A percentile compares a stretch with the other conserved stretches of the same genome.
These are phyloP conservation scores for Cossypha dichroa DNA, from an alignment of 2,797 vertebrate genomes.

Conservation along the genomic window DNA sequence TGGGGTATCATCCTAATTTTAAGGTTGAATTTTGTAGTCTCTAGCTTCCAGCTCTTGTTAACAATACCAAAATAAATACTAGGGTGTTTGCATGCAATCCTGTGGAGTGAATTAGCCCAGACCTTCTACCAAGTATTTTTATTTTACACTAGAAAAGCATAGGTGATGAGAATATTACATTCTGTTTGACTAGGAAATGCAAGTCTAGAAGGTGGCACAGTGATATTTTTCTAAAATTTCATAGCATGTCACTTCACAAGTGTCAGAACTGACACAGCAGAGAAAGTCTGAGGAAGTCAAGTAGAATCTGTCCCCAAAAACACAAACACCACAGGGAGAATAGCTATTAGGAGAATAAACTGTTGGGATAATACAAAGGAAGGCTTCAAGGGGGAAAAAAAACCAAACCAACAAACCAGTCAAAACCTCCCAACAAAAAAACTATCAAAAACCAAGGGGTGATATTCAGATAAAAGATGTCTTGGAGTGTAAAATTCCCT, in stretches of 20 bases:
- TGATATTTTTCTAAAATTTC: neutral
- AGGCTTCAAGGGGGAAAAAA: rapidly evolving
- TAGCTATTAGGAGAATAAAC: neutral
- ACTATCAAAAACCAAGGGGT: neutral
- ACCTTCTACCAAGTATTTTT: neutral
- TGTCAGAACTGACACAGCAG: neutral
- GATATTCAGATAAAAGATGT: neutral
- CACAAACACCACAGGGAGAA: neutral
- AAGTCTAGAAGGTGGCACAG: neutral
- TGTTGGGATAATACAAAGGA: neutral
- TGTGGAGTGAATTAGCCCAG: neutral
- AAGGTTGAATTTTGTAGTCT: neutral
- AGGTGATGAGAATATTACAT: neutral
- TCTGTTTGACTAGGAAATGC: neutral
- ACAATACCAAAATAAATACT: neutral
- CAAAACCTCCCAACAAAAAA: neutral
- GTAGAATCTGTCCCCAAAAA: neutral
- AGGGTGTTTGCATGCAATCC: neutral
- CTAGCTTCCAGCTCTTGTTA: neutral
- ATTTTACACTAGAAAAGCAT: neutral
- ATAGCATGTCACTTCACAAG: neutral
- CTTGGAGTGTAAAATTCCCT: neutral
- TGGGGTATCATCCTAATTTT: neutral
- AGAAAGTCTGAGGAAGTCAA: neutral
- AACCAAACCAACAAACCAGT: neutral